Base-by-base conservation (phyloP, 2,113 vertebrate species). In the Lophius piscatorius region DNA sequence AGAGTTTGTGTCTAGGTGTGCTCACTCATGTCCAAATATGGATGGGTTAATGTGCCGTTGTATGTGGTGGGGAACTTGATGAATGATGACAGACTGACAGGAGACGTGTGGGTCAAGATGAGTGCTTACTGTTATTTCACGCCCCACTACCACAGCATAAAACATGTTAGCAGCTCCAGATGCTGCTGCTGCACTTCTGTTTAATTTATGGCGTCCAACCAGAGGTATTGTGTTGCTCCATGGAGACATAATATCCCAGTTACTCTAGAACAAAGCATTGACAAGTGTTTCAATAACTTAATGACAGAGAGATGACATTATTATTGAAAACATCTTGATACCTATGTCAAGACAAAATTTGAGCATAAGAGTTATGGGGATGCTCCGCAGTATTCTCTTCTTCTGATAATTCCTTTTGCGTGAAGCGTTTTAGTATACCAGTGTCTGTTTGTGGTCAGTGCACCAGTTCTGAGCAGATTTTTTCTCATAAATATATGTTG, bases 61-160 rank as follows among this genome's bases (percentile, higher is more conserved):
- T 42, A 46, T 38, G 41, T 7, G 10, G 12, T 28, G 23, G n/a
- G n/a, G n/a, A 2, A 7, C n/a, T 72, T 69, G 21, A 33, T 73
- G 42, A 74, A 64, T 46, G 50, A 59, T 16, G 74, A 59, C 83
- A 77, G 58, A 61, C 61, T 24, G 29, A 28, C 11, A 39, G 8
- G 47, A 18, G 24, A 40, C 7, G n/a, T 46, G 31, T 22, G 31
- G 9, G 68, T 63, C 74, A 78, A 62, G 36, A 67, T 10, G 49
- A 75, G 38, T 24, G 65, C 8, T 51, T 63, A 62, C 55, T 52
- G 81, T 57, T 48, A 57, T 66, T 76, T 82, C 60, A n/a, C n/a
- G n/a, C n/a, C n/a, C n/a, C n/a, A n/a, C n/a, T n/a, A n/a, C n/a
- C n/a, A 79, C 82, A 71, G 65, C 65, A 54, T 73, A 60, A 82